Base-by-base conservation (phyloP, 2,113 vertebrate genomes). In the Indri indri region DNA sequence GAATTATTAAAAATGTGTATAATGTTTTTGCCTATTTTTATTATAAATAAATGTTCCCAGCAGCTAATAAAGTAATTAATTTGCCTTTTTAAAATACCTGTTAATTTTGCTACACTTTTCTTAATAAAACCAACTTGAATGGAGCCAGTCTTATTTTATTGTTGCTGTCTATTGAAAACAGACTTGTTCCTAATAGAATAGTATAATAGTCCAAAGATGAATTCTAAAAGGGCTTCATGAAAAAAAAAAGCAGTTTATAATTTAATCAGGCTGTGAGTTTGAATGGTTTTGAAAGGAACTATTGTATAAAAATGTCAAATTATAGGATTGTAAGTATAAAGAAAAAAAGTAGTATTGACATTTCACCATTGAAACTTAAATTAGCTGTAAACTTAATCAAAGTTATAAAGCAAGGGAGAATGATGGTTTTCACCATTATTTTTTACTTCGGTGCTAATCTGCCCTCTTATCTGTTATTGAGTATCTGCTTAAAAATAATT, bases 31-130 rank as follows among this genome's bases (percentile, higher is more conserved):
- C n/a, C 30, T 71, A 22, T 66, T 86, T 71, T 34, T 88, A 82
- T 74, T 88, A 54, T 66, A 82, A 87, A 23, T 40, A 88, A 77
- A 47, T 61, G 12, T 2, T 30, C 2, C 76, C 3, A 42, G 40
- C 40, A 52, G 27, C 30, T 92, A n/a, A 42, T n/a, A 84, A 70
- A 52, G n/a, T 0, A 88, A 61, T 83, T 77, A 61, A 84, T 59
- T 59, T 66, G 7, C 77, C 52, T 68, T 82, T 23, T 82, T 20
- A 66, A 59, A 4, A 40, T 23, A 40, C 37, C 40, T 40, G 25
- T 17, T 76, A 52, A 7, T 93, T 95, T 77, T 86, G 52, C 71
- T 70, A 71, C 27, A 81, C 88, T 63, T 96, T 96, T n/a, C 12
- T 77, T 40, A 52, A 88, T 77, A 52, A 77, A 89, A 89, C 37